phyloP scores from a whole-genome alignment of 2,113 vertebrate genomes.

The Ictalurus punctatus region DNA sequence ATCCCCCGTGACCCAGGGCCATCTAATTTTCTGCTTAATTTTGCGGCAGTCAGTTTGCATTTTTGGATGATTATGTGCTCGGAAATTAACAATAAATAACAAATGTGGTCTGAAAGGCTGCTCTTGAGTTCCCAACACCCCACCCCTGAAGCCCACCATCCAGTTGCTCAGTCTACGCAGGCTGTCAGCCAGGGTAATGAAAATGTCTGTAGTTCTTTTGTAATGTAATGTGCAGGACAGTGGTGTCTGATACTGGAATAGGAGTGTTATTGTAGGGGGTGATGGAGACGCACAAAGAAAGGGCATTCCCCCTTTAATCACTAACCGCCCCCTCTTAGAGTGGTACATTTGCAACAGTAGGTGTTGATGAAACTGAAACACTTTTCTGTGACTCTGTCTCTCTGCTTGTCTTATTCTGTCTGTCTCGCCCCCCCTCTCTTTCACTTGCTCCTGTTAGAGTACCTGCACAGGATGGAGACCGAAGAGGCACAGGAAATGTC shows the following conservation, averaged over 20 bases:
- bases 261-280: conserved; percentile 75
- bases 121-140: conserved; percentile 47
- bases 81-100: conserved; percentile 99
- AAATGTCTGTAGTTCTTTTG: conserved; percentile 97
- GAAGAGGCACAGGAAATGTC: conserved; percentile 95
- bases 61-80: conserved; percentile 99
- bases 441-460: conserved; percentile 77
- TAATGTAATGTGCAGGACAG: conserved; percentile 90
- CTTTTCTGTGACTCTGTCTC: conserved; percentile 49
- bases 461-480: conserved; percentile 94
- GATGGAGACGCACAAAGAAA: conserved; percentile 76
- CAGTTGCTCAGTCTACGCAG: conserved; percentile 47
- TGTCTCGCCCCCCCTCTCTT: conserved; percentile 40
- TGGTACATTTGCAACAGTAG: conserved; percentile 63
- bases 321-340: conserved; percentile 60
- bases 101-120: conserved; percentile 90
- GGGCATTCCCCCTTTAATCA: conserved; percentile 67
- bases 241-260: conserved; percentile 81
- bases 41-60: conserved; percentile 99
- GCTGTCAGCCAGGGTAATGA: conserved; percentile 84
- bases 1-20: conserved; percentile 96
- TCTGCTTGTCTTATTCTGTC: conserved; percentile 34
- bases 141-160: conserved; percentile 61
- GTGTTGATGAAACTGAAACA: conserved; percentile 73
- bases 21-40: conserved; percentile 99